Conservation (phyloP, 2,113 vertebrate genomes). For the Sorex araneus region DNA sequence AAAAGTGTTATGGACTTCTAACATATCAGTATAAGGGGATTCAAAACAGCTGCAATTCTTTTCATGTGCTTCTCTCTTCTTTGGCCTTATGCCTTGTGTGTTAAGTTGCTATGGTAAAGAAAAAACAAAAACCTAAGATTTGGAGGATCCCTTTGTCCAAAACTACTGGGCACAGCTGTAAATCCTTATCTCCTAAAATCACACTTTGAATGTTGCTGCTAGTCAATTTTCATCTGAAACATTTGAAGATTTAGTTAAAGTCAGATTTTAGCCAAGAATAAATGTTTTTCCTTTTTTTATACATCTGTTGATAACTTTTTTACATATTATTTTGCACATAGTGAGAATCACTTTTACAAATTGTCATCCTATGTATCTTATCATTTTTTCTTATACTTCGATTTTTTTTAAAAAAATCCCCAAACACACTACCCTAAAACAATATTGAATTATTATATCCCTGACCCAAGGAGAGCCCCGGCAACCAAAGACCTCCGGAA, state of each 20-base stretch:
- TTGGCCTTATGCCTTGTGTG: no score
- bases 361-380: neutral
- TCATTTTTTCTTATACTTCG: neutral
- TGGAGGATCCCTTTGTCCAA: neutral
- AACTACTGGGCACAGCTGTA: neutral
- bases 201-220: neutral
- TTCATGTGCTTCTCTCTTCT: neutral
- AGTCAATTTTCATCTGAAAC: neutral
- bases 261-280: conserved; percentile 31
- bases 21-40: neutral
- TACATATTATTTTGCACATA: neutral
- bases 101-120: neutral
- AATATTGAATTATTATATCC: neutral
- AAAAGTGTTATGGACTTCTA: neutral
- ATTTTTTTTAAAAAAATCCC: neutral
- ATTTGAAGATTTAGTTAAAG: conserved; percentile 45
- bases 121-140: neutral
- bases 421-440: conserved; percentile 2
- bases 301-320: neutral
- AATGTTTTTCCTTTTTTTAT: neutral
- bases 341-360: neutral
- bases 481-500: no score
- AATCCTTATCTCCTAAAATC: neutral
- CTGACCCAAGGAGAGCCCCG: no score
- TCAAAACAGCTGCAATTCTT: neutral